Conservation (phyloP, 2,113 vertebrate genomes). For the Leptocoma aspasia region DNA sequence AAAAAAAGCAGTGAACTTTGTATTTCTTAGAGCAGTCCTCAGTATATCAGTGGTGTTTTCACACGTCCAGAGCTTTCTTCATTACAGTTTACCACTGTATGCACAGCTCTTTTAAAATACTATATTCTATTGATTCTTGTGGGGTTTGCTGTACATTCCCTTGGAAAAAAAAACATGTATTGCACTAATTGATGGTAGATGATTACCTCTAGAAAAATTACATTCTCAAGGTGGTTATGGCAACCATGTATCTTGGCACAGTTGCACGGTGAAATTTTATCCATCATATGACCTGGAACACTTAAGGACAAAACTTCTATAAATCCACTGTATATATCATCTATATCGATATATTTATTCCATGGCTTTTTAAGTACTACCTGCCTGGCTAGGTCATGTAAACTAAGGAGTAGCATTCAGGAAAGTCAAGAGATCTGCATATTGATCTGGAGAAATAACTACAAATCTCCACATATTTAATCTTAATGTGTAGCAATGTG, state of each 20-base stretch:
- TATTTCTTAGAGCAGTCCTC: neutral
- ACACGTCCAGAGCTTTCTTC: neutral
- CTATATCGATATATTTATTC: rapidly evolving
- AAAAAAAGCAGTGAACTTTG: neutral
- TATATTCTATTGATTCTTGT: neutral
- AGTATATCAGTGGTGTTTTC: neutral
- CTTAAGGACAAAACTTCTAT: neutral
- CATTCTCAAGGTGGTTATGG: neutral
- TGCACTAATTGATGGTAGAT: neutral
- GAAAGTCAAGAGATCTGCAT: neutral
- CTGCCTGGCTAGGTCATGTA: neutral
- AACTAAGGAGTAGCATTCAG: neutral
- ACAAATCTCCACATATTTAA: neutral
- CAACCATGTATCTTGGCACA: neutral
- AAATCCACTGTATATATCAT: neutral
- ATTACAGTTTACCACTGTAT: neutral
- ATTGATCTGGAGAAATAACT: neutral
- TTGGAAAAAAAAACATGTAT: neutral
- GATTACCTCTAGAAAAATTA: neutral
- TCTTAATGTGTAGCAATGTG: neutral
- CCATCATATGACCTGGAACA: neutral
- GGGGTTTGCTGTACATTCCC: neutral
- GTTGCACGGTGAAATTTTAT: neutral
- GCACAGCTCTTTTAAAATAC: neutral
- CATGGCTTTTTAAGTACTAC: neutral